Evolutionary conservation across 2,888 invertebrate genomes (phyloP).

Genomic region (Yponomeuta evonymella): DNA sequence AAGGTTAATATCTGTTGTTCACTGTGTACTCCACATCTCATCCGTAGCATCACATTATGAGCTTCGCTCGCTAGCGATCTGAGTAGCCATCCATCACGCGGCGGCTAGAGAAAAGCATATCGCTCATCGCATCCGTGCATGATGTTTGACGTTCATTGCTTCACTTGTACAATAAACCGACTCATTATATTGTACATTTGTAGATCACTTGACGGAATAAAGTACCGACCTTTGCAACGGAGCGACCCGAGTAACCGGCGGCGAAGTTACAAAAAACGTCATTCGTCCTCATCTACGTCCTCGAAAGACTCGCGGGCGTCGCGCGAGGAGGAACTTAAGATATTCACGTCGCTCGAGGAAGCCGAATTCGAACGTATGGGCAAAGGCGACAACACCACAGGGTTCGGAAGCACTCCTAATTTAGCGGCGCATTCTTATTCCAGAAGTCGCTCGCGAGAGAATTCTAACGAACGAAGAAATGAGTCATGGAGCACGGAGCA

Average conservation of each 20-base stretch:
- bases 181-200: slow-evolving; percentile 61
- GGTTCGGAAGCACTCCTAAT: slow-evolving; percentile 67
- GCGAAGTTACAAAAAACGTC: slow-evolving; percentile 77
- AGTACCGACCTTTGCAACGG: slow-evolving; percentile 76
- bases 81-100: slow-evolving; percentile 32
- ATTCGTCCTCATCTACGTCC: slow-evolving; percentile 78
- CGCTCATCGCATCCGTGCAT: slow-evolving; percentile 45
- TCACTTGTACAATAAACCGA: slow-evolving; percentile 59
- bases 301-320: slow-evolving; percentile 78
- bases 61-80: slow-evolving; percentile 45
- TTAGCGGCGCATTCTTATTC: slow-evolving; percentile 70
- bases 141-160: slow-evolving; percentile 34
- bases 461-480: slow-evolving; percentile 45
- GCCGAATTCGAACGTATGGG: slow-evolving; percentile 70
- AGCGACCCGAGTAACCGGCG: slow-evolving; percentile 78
- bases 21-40: slow-evolving; percentile 34
- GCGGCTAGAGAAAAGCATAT: slow-evolving; percentile 24
- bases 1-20: slow-evolving; percentile 67
- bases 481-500: slow-evolving; percentile 48
- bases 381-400: slow-evolving; percentile 37
- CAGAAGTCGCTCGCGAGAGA: slow-evolving; percentile 72
- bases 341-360: slow-evolving; percentile 80
- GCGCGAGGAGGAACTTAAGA: slow-evolving; percentile 78
- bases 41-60: slow-evolving; percentile 36
- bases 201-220: slow-evolving; percentile 81